Percentiles rank a stretch among this genome's conserved stretches.
Evolutionary conservation across 2,888 invertebrate genomes (phyloP).

Genomic region (Dioctria linearis): DNA sequence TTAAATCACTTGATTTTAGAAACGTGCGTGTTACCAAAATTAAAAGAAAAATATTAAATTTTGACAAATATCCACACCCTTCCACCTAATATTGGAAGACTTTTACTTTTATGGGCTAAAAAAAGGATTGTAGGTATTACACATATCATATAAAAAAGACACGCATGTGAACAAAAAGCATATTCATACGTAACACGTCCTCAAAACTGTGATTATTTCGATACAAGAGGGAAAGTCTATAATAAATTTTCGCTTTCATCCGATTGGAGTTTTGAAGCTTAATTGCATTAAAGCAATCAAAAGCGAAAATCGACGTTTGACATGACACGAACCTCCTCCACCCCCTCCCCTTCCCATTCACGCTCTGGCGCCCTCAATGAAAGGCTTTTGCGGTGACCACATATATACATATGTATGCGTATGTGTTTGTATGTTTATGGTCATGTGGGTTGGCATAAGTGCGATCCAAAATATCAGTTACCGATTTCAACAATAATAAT

Average conservation of each 20-base stretch:
- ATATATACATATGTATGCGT: neutral
- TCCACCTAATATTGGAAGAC: too few relatives aligned
- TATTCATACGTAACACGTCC: too few relatives aligned
- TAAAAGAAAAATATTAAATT: too few relatives aligned
- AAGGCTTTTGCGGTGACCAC: conserved; percentile 28
- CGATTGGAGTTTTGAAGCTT: conserved; percentile 31
- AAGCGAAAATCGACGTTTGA: conserved; percentile 38
- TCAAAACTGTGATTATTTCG: neutral
- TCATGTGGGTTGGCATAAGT: conserved; percentile 28
- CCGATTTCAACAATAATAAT: conserved; percentile 47
- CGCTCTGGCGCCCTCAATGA: conserved; percentile 39
- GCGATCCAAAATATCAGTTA: conserved; percentile 46
- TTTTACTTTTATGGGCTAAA: too few relatives aligned
- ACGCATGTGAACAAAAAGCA: too few relatives aligned
- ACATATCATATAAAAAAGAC: too few relatives aligned
- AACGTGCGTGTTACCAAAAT: too few relatives aligned
- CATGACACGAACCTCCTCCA: conserved; percentile 24
- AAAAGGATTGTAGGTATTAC: too few relatives aligned
- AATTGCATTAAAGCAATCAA: conserved; percentile 45
- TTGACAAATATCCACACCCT: too few relatives aligned
- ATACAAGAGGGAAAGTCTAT: neutral
- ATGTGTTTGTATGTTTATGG: neutral
- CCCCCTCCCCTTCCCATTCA: neutral
- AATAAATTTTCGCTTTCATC: conserved; percentile 28
- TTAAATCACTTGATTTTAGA: too few relatives aligned